Evolutionary conservation across 2,797 vertebrate species (phyloP).

Genomic region (Odontamblyopus rebecca): DNA sequence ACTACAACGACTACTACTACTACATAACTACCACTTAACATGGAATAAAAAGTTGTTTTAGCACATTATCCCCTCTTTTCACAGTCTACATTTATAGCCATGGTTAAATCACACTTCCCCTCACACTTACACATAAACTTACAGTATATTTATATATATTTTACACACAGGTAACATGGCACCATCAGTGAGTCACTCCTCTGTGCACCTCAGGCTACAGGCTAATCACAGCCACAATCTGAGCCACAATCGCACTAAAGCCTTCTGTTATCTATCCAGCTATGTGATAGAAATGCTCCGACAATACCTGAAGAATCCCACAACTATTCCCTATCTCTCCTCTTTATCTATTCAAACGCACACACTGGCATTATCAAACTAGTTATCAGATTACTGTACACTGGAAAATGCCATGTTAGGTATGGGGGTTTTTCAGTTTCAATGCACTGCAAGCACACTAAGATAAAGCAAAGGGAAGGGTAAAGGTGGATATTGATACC

Average conservation of each 20-base stretch:
- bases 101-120: no score
- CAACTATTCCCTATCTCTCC: background rate
- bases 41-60: no score
- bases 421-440: background rate
- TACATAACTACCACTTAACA: no score
- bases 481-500: background rate
- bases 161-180: no score
- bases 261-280: slow-evolving; percentile 36
- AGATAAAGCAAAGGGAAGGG: background rate
- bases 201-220: background rate
- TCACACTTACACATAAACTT: no score
- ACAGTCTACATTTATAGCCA: no score
- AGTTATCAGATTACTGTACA: background rate
- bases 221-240: slow-evolving; percentile 26
- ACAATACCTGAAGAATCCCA: slow-evolving; percentile 23
- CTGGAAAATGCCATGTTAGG: background rate
- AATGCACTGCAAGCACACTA: background rate
- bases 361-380: background rate
- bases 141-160: no score
- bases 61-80: no score
- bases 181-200: no score
- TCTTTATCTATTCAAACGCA: background rate
- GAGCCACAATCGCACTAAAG: slow-evolving; percentile 21
- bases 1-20: no score
- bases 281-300: slow-evolving; percentile 16